phyloP scores from a whole-genome alignment of 1,140 invertebrate species.

The Tigriopus japonicus region DNA sequence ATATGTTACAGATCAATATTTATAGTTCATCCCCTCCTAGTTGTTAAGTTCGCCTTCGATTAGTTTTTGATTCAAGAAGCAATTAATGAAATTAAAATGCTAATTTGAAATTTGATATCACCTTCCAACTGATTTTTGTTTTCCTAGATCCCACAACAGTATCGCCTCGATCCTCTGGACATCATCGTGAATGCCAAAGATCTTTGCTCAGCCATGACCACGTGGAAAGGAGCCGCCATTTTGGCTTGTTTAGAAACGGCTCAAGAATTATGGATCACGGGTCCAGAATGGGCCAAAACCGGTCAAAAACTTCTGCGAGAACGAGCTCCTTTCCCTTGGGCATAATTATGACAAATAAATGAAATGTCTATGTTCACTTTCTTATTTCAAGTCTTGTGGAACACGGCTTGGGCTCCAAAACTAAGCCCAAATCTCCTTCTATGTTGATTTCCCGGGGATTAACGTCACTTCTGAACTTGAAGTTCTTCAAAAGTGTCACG shows the following conservation, averaged over 20 bases:
- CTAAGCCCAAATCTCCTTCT: too few relatives aligned
- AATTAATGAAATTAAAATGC: too few relatives aligned
- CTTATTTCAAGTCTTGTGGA: too few relatives aligned
- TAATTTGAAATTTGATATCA: slow-evolving; percentile 22
- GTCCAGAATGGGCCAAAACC: slow-evolving; percentile 62
- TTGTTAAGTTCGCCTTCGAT: too few relatives aligned
- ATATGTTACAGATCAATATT: too few relatives aligned
- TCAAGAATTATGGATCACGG: slow-evolving; percentile 75
- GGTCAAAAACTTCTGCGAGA: slow-evolving; percentile 71
- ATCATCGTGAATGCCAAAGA: slow-evolving; percentile 66
- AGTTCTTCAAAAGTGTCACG: slow-evolving; percentile 52
- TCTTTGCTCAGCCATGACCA: slow-evolving; percentile 64
- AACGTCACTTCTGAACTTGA: slow-evolving; percentile 31
- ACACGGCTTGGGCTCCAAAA: too few relatives aligned
- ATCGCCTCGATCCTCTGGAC: slow-evolving; percentile 53
- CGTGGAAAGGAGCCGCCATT: slow-evolving; percentile 86
- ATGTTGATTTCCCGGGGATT: too few relatives aligned
- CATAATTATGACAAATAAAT: not conserved
- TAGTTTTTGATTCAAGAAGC: too few relatives aligned
- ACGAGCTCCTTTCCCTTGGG: slow-evolving; percentile 34
- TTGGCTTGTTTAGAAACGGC: slow-evolving; percentile 78
- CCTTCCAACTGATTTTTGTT: not conserved
- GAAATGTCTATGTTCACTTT: too few relatives aligned
- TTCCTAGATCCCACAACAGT: slow-evolving; percentile 57
- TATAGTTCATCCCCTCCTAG: too few relatives aligned